Evolutionary conservation across 2,797 vertebrate species (phyloP), one percentile per base, ranked within the genome.

Genomic region (Xenopus petersii): DNA sequence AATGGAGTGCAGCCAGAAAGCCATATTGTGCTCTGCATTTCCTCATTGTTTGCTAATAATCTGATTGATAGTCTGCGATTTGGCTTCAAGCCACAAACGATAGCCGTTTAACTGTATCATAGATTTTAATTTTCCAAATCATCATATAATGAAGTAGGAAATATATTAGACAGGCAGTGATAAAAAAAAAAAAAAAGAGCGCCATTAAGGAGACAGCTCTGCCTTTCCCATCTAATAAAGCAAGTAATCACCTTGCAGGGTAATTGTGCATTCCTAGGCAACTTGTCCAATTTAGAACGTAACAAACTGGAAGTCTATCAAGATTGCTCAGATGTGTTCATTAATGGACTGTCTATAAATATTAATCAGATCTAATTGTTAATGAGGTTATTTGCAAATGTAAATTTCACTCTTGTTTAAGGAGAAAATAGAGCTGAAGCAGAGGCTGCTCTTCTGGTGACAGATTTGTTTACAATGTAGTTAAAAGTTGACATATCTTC

Each of bases 301-400:
- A 77, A 71, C 70, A 77, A 67, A 72, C 17, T 62, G 55, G 30
- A 67, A 33, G 67, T 68, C 48, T 63, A 68, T 78, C 70, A 73
- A 73, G 65, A 73, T 63, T 68, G 56, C 60, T 73, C 49, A 78
- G 67, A 78, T 55, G 65, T 59, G 46, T 63, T 48, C 21, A 64
- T 78, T 73, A 78, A 69, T 65, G 56, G 70, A 55, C 36, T 78
- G 64, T 78, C 70, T 64, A 73, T 67, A 73, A 73, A 68, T 73
- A 78, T 73, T 78, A 78, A 72, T 77, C 70, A 78, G 36, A 42
- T 51, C 36, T 51, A 33, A 73, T 67, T 68, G 49, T 64, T 63
- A 33, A 62, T 42, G 47, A 33, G 47, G 64, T 15, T 24, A 55
- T 30, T 56, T 68, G 33, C 33, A 21, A 54, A 60, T 55, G 51